Base-by-base conservation (phyloP, 2,113 vertebrate species). In the Callocephalon fimbriatum region DNA sequence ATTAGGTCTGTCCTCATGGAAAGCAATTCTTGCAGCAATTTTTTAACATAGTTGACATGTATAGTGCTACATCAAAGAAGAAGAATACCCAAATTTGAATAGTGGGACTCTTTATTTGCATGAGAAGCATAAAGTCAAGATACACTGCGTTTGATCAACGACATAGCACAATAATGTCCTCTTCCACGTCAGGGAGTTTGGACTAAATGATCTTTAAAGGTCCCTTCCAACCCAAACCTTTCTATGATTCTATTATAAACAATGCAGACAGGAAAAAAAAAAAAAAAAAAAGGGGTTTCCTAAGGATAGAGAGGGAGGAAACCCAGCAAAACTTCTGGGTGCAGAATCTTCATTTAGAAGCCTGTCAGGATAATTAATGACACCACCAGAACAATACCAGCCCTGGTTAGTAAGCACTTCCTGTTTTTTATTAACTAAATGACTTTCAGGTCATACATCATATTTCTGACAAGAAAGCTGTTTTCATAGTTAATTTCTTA, bases 401-500 rank as follows among this genome's bases (percentile, higher is more conserved):
- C 75, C 68, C 81, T 94, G 66, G 45, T 97, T 97, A 90, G 74
- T 70, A 95, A 93, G 37, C 32, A 88, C 62, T 95, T 95, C 90
- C 89, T 96, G 67, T 90, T 98, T 68, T 85, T 98, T 95, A 95
- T 98, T 98, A 98, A 95, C 93, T 40, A 96, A 97, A 97, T 95
- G 74, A 96, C 83, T 96, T 95, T 95, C 31, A 90, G 90, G 96
- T 97, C 95, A 96, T 96, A 94, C 68, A 97, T 97, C 45, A 92
- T 78, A 94, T 87, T 5, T 93, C 66, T 94, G 92, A 96, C 89
- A 98, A 93, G 95, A 97, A 94, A 95, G 74, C 61, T 77, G 96
- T 70, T 97, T 98, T 92, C 88, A 96, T 91, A 95, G 84, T 94
- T 97, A 98, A 98, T 97, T 98, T 91, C 72, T 97, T 97, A 96